Evolutionary conservation across 2,888 invertebrate genomes (phyloP).

Genomic region (Lochmaea crataegi): DNA sequence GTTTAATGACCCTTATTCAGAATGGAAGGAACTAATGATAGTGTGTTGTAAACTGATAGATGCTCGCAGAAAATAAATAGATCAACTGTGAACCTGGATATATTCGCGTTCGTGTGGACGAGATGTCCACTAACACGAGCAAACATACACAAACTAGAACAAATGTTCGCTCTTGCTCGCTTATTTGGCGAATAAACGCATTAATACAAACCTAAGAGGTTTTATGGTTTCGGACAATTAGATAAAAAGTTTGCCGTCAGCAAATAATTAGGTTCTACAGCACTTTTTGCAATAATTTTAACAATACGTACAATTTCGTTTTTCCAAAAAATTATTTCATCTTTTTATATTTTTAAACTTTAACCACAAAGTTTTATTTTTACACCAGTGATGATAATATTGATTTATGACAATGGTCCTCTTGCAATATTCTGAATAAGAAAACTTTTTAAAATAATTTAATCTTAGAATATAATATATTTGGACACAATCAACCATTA

Average conservation of each 20-base stretch:
- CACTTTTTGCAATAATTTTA: neutral
- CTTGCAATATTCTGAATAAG: neutral
- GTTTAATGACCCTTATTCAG: too few relatives aligned
- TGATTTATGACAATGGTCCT: slow-evolving; percentile 1
- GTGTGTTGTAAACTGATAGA: too few relatives aligned
- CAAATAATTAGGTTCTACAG: neutral
- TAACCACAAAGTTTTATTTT: neutral
- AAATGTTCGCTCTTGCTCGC: too few relatives aligned
- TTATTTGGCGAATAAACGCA: too few relatives aligned
- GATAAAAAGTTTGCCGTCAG: neutral
- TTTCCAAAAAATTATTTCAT: neutral
- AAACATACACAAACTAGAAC: too few relatives aligned
- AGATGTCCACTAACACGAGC: too few relatives aligned
- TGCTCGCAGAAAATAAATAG: too few relatives aligned
- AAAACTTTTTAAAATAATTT: neutral
- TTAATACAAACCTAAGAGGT: neutral
- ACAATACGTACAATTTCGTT: neutral
- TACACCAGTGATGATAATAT: neutral
- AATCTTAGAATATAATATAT: too few relatives aligned
- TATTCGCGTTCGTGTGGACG: too few relatives aligned
- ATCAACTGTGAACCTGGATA: too few relatives aligned
- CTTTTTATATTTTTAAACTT: neutral
- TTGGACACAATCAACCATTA: too few relatives aligned
- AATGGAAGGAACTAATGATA: too few relatives aligned
- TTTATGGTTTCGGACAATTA: neutral